Percentiles rank a stretch among this genome's conserved stretches.
Evolutionary conservation across 2,113 vertebrate genomes (phyloP).

Genomic region (Alces alces): DNA sequence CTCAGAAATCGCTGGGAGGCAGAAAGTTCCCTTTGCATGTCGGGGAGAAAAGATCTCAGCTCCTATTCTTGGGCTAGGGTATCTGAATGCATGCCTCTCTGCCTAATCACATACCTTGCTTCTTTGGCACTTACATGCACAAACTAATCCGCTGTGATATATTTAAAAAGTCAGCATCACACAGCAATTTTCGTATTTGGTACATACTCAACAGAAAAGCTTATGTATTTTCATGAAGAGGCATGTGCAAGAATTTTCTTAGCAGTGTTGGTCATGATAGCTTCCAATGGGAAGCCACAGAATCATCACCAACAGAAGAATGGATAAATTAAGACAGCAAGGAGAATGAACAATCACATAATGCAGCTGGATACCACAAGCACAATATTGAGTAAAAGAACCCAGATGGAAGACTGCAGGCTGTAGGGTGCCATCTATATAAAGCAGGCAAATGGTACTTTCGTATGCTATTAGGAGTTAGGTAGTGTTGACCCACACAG

Average conservation of each 20-base stretch:
- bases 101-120: constrained; percentile 31
- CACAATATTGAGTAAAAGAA: background rate
- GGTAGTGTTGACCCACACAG: background rate
- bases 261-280: background rate
- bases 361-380: background rate
- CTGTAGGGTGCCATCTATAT: background rate
- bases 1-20: constrained; percentile 54
- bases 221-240: constrained; percentile 2
- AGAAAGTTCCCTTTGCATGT: constrained; percentile 33
- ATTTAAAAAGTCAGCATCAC: constrained; percentile 44
- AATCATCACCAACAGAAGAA: background rate
- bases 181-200: constrained; percentile 15
- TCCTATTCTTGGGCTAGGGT: constrained; percentile 1
- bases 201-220: constrained; percentile 28
- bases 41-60: background rate
- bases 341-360: constrained; percentile 2
- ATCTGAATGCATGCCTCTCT: background rate
- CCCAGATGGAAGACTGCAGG: background rate
- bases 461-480: background rate
- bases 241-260: background rate
- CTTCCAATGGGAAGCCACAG: constrained; percentile 6
- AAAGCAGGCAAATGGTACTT: background rate
- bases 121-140: background rate
- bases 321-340: constrained; percentile 18
- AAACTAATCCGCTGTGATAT: constrained; percentile 27